Evolutionary conservation across 2,888 invertebrate genomes (phyloP).

Genomic region (Serripes groenlandicus): DNA sequence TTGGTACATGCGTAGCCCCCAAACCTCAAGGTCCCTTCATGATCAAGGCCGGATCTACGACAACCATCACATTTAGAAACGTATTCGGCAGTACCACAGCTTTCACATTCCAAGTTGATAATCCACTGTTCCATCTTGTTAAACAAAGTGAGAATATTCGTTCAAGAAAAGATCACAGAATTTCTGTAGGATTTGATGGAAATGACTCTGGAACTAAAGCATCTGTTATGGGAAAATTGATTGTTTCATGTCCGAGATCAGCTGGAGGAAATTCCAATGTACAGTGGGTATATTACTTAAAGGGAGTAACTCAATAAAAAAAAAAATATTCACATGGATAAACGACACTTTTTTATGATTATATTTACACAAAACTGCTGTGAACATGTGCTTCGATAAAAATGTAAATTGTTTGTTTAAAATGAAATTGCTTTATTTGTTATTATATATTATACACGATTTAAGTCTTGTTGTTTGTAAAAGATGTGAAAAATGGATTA

Average conservation of each 20-base stretch:
- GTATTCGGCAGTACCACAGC: conserved; percentile 86
- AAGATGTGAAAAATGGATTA: not conserved
- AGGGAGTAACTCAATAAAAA: conserved; percentile 83
- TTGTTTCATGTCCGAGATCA: conserved; percentile 84
- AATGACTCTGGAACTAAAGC: conserved; percentile 84
- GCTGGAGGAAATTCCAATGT: conserved; percentile 84
- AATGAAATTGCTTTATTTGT: not conserved
- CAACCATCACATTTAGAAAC: conserved; percentile 87
- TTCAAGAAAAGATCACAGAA: conserved; percentile 85
- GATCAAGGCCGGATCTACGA: conserved; percentile 85
- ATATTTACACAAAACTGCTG: not conserved
- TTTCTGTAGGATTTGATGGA: conserved; percentile 86
- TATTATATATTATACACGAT: no score
- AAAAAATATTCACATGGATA: no score
- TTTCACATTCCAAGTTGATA: conserved; percentile 87
- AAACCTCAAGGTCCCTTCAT: conserved; percentile 88
- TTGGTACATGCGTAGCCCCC: conserved; percentile 87
- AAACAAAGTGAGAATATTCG: conserved; percentile 86
- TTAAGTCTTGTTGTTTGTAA: not conserved
- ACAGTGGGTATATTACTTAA: conserved; percentile 87
- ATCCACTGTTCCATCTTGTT: conserved; percentile 86
- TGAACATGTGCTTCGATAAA: not conserved
- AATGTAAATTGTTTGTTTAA: not conserved
- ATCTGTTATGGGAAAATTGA: conserved; percentile 86
- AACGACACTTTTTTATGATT: not conserved